phyloP scores from a whole-genome alignment of 2,797 vertebrate species.

The Gymnothorax javanicus region DNA sequence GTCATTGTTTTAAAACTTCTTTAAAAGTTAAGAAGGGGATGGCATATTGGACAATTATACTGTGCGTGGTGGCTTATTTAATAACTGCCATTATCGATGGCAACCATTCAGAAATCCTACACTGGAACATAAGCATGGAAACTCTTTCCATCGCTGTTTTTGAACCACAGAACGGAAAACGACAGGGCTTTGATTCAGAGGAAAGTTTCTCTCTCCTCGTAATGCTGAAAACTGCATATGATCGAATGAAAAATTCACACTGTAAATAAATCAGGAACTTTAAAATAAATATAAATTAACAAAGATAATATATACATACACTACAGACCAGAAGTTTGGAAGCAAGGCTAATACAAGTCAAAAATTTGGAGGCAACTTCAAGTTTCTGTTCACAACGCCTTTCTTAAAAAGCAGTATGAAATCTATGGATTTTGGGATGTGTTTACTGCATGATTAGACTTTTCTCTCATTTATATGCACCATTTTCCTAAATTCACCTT shows the following conservation, averaged over 20 bases:
- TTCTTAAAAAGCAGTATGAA: too few species aligned
- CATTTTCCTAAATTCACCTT: too few species aligned
- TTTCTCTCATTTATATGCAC: too few species aligned
- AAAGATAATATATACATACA: not conserved
- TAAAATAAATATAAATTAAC: not conserved
- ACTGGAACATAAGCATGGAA: not conserved
- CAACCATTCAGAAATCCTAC: not conserved
- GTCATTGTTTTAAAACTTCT: not conserved
- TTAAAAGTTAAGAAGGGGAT: not conserved
- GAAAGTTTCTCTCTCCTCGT: not conserved
- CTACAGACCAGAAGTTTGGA: too few species aligned
- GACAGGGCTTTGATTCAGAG: not conserved
- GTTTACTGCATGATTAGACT: too few species aligned
- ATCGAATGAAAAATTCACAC: not conserved
- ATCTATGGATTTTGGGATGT: too few species aligned
- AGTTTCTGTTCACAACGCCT: too few species aligned
- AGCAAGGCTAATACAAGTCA: too few species aligned
- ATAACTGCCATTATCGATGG: not conserved
- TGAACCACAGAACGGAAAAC: not conserved
- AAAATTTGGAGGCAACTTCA: too few species aligned
- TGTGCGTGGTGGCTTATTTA: not conserved
- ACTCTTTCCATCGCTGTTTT: not conserved
- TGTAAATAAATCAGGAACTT: not conserved
- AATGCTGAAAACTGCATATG: not conserved
- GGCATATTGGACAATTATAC: not conserved